phyloP scores from a whole-genome alignment of 2,113 vertebrate genomes.

The Columba livia region DNA sequence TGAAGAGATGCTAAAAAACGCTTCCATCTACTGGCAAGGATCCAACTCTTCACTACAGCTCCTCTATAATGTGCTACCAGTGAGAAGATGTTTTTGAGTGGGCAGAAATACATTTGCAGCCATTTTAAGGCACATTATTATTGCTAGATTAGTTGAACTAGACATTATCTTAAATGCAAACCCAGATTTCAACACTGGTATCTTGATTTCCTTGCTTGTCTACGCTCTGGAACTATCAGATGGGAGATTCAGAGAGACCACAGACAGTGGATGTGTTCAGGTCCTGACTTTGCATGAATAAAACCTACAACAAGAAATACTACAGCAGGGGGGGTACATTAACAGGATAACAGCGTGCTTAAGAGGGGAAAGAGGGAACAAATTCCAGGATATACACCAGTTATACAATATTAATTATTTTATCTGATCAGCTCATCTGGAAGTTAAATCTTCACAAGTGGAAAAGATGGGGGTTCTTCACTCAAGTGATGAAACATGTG shows the following conservation, averaged over 20 bases:
- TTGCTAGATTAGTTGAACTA: neutral
- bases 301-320: neutral
- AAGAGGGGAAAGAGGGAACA: neutral
- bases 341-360: neutral
- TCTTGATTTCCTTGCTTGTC: neutral
- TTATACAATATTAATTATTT: neutral
- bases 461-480: neutral
- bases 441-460: neutral
- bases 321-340: neutral
- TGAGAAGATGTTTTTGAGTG: slow-evolving; percentile 54
- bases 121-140: slow-evolving; percentile 55
- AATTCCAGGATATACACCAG: neutral
- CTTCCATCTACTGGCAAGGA: slow-evolving; percentile 40
- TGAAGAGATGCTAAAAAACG: slow-evolving; percentile 59
- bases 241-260: neutral
- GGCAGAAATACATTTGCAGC: slow-evolving; percentile 54
- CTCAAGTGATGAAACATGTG: neutral
- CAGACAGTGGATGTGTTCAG: neutral
- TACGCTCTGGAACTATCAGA: neutral
- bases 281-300: neutral
- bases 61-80: slow-evolving; percentile 28
- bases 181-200: neutral
- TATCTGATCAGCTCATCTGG: neutral
- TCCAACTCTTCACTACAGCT: slow-evolving; percentile 41
- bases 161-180: slow-evolving; percentile 1